These are phyloP conservation scores for Tylochromis polylepis DNA, from an alignment of 2,113 vertebrate species.

Conservation along the genomic window DNA sequence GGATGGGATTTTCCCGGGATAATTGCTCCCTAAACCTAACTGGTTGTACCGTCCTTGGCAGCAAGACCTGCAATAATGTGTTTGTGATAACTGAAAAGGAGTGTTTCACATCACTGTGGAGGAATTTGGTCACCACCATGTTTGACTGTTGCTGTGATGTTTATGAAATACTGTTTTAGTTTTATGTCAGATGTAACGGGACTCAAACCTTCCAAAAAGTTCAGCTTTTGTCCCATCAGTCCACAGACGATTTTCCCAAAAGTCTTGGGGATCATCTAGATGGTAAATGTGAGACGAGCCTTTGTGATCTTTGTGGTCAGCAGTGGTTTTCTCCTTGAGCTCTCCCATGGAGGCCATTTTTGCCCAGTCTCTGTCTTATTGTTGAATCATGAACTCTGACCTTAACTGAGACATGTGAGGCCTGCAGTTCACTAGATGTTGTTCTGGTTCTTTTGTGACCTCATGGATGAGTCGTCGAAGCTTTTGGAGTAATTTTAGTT, in stretches of 20 bases:
- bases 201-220: not conserved
- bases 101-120: too few species aligned
- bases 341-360: not conserved
- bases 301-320: not conserved
- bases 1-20: not conserved
- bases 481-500: not conserved
- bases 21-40: not conserved
- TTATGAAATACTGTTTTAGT: not conserved
- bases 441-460: not conserved
- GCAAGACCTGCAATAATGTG: not conserved
- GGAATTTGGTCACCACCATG: not conserved
- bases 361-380: not conserved
- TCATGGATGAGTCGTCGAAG: not conserved
- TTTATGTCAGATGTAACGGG: not conserved
- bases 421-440: not conserved
- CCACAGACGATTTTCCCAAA: not conserved
- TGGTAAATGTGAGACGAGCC: not conserved
- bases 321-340: not conserved
- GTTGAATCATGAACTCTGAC: not conserved
- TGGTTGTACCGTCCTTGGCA: not conserved
- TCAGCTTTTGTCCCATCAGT: not conserved
- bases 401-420: not conserved
- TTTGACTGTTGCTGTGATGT: not conserved
- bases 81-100: not conserved
- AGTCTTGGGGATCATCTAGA: not conserved